These are phyloP conservation scores for Coregonus suidteri DNA, from an alignment of 2,797 vertebrate genomes.

Conservation along the genomic window DNA sequence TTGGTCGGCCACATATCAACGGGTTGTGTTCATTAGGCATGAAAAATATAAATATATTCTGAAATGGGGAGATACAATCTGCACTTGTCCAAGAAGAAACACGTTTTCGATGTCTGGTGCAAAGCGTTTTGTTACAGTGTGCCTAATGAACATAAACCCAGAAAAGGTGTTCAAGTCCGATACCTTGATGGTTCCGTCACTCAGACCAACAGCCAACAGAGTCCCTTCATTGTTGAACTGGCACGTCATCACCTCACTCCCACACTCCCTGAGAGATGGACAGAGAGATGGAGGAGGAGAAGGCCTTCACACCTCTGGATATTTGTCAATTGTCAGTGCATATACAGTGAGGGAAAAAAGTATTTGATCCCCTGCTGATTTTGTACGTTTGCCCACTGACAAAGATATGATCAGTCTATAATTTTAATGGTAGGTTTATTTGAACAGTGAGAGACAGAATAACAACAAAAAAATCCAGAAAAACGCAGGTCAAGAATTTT, in stretches of 20 bases:
- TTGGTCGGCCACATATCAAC: not conserved
- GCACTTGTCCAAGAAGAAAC: not conserved
- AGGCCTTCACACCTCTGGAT: too few relatives aligned
- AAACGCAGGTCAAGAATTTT: too few relatives aligned
- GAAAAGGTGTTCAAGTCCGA: not conserved
- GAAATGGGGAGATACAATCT: not conserved
- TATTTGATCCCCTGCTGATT: too few relatives aligned
- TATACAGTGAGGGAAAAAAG: too few relatives aligned
- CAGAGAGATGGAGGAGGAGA: not conserved
- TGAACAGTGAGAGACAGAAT: too few relatives aligned
- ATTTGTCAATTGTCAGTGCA: too few relatives aligned
- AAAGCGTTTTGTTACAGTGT: not conserved
- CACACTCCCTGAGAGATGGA: conserved; percentile 39
- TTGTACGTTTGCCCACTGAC: too few relatives aligned
- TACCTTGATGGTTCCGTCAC: conserved; percentile 46
- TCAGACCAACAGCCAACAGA: conserved; percentile 45
- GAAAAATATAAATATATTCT: not conserved
- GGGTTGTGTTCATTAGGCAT: not conserved
- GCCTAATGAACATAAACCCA: not conserved
- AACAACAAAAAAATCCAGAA: too few relatives aligned
- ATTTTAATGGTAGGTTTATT: too few relatives aligned
- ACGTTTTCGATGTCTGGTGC: not conserved
- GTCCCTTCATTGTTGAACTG: conserved; percentile 52
- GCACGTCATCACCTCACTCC: conserved; percentile 45
- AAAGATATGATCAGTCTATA: too few relatives aligned